Percentiles rank a stretch among this genome's conserved stretches.
Conservation (phyloP, 2,797 vertebrate genomes). For the Antennarius maculatus region DNA sequence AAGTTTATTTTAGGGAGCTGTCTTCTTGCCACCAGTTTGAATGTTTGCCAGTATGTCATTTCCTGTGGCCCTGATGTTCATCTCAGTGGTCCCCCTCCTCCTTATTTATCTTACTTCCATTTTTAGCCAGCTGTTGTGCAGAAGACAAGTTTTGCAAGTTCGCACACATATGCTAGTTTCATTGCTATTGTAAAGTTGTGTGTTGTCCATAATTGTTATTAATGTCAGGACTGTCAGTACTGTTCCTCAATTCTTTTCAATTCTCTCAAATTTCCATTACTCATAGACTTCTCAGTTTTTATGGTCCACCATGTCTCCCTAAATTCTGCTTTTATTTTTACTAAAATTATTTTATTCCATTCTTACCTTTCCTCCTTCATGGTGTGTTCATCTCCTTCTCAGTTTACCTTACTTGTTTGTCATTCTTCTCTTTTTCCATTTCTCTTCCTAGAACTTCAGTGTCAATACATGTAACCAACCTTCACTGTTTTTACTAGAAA, state of each 20-base stretch:
- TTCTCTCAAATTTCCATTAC: background rate
- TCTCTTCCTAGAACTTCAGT: background rate
- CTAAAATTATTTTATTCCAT: background rate
- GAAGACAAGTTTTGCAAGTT: background rate
- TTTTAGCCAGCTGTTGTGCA: conserved; percentile 21
- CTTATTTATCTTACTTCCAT: conserved; percentile 10
- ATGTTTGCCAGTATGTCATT: conserved; percentile 5
- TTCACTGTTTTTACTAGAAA: background rate
- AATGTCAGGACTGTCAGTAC: too few relatives aligned
- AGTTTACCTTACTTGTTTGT: background rate
- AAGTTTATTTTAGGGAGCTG: background rate
- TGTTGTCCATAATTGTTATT: too few relatives aligned
- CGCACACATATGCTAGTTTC: background rate
- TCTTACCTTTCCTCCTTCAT: background rate
- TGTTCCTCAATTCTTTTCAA: too few relatives aligned
- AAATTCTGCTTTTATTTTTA: background rate
- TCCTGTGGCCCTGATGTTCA: background rate
- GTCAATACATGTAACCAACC: background rate
- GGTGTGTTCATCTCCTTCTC: background rate
- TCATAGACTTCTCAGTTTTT: background rate
- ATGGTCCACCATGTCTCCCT: background rate
- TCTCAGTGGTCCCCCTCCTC: background rate
- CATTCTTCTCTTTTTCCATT: background rate
- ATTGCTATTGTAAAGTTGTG: too few relatives aligned
- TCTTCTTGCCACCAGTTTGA: background rate